Conservation (phyloP, 37 sponge, comb jelly and placozoan species). For the Petrosia ficiformis region DNA sequence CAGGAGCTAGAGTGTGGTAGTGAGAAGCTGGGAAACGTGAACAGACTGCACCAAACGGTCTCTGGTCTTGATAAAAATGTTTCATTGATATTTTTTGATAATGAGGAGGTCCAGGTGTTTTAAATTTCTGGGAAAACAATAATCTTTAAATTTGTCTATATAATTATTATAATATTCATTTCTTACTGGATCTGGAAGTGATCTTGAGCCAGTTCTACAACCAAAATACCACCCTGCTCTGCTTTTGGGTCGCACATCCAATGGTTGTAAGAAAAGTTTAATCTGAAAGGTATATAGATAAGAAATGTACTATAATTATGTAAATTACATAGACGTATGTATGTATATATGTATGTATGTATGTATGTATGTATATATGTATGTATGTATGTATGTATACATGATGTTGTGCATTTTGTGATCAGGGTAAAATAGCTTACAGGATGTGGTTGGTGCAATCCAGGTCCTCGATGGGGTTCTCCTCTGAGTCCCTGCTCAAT, state of each 20-base stretch:
- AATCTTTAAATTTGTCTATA: neutral
- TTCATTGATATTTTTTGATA: slow-evolving; percentile 14
- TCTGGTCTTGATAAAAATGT: slow-evolving; percentile 8
- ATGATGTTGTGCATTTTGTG: neutral
- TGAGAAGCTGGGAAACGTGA: slow-evolving; percentile 16
- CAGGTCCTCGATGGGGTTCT: slow-evolving; percentile 47
- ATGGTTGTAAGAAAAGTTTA: slow-evolving; percentile 32
- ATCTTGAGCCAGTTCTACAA: slow-evolving; percentile 10
- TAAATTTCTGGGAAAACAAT: neutral
- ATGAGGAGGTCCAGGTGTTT: slow-evolving; percentile 50
- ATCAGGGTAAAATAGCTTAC: too few species aligned
- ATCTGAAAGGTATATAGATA: slow-evolving; percentile 18
- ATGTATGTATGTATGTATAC: neutral
- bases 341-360: too few species aligned
- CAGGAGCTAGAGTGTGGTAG: neutral
- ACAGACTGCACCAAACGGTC: slow-evolving; percentile 25
- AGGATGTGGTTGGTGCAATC: slow-evolving; percentile 36
- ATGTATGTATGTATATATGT: neutral
- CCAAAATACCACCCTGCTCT: slow-evolving; percentile 60
- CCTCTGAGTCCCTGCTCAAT: slow-evolving; percentile 62
- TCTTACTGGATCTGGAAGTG: neutral
- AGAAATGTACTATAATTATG: neutral
- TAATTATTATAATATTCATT: neutral
- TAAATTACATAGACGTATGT: too few species aligned
- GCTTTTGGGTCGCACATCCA: slow-evolving; percentile 32